Base-by-base conservation (phyloP, 2,797 vertebrate species). In the Hyperoplus lanceolatus region DNA sequence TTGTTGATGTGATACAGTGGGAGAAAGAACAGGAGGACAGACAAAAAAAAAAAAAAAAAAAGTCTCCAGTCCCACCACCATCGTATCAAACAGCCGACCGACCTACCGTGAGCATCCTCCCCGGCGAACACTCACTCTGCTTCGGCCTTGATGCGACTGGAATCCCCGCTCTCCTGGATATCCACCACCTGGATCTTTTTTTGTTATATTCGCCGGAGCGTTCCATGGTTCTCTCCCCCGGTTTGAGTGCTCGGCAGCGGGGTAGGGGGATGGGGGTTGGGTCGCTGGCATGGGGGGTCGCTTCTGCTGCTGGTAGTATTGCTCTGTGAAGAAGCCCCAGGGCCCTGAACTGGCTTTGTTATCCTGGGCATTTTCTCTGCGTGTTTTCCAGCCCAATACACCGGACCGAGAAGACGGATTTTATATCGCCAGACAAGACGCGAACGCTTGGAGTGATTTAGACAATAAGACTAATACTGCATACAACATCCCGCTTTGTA, bases 341-440 rank as follows among this genome's bases (percentile, higher is more conserved):
- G 29, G 90, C 88, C 89, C 87, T 79, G 77, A 80, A 83, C 15
- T 8, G 29, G 86, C 89, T 91, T 91, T 91, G 88, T 92, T 92
- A 45, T 80, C 79, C 76, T 0, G 79, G 79, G 77, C 70, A 68
- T 36, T 43, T 18, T 36, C 46, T 58, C 46, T 0, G 3, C 71
- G 43, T 41, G 48, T 77, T 71, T 57, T 13, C 2, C 55, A 8
- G 51, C 29, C 29, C 29, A 29, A 3, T 29, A 29, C 29, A 29
- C 29, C 29, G 29, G 29, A 29, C 29, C 29, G 29, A 29, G 29
- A 3, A 29, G 29, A 29, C 29, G 29, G 29, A 29, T 29, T 29
- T 29, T 29, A 29, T 3, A 29, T 29, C 29, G 29, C 3, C 29
- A 29, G 29, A 29, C 29, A 29, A 29, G 29, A 29, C 29, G 29